A percentile compares a stretch with the other conserved stretches of the same genome.
These are phyloP conservation scores for Tubulanus polymorphus DNA, from an alignment of 2,888 invertebrate genomes.

Conservation along the genomic window DNA sequence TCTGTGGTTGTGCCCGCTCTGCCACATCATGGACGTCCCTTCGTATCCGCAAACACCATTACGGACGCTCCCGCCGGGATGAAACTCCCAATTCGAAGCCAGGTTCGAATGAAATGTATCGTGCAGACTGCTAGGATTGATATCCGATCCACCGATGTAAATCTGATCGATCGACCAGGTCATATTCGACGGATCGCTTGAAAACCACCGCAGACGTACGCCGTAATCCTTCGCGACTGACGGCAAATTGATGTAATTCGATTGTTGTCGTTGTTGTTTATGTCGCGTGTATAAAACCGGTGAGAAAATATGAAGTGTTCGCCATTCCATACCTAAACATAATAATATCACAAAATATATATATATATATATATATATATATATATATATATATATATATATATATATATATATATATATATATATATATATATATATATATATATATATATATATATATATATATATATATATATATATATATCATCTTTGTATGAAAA, in stretches of 20 bases:
- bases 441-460: too few relatives aligned
- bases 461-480: too few relatives aligned
- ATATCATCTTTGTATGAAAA: too few relatives aligned
- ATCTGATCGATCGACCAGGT: slow-evolving; percentile 54
- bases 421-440: too few relatives aligned
- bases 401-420: too few relatives aligned
- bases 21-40: slow-evolving; percentile 40
- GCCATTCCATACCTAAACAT: slow-evolving; percentile 44
- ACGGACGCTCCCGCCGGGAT: slow-evolving; percentile 33
- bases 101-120: slow-evolving; percentile 40
- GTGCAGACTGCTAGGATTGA: slow-evolving; percentile 46
- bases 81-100: slow-evolving; percentile 40
- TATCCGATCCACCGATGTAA: slow-evolving; percentile 53
- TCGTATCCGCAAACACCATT: slow-evolving; percentile 29
- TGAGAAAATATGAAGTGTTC: slow-evolving; percentile 45
- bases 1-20: slow-evolving; percentile 30
- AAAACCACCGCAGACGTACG: slow-evolving; percentile 48
- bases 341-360: too few relatives aligned
- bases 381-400: too few relatives aligned
- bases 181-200: slow-evolving; percentile 32
- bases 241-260: slow-evolving; percentile 49
- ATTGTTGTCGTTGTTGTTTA: too few relatives aligned
- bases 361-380: too few relatives aligned
- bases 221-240: slow-evolving; percentile 36
- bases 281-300: slow-evolving; percentile 35